A percentile compares a stretch with the other conserved stretches of the same genome.
Evolutionary conservation across 2,888 invertebrate genomes (phyloP).

Genomic region (Torymus auratus): DNA sequence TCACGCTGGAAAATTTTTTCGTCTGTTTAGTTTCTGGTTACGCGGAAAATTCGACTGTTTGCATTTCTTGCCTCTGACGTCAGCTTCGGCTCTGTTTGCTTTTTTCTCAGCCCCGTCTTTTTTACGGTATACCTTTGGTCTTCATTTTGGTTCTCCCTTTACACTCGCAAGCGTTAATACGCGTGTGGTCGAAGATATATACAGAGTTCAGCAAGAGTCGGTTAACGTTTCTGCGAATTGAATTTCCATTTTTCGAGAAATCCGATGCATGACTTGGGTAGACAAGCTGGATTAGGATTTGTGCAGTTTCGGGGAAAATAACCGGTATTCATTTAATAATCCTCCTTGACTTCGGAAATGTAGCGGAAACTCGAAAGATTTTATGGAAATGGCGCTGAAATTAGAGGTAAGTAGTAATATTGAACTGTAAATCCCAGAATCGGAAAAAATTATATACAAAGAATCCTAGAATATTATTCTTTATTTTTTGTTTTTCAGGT

Average conservation of each 20-base stretch:
- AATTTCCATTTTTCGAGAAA: conserved; percentile 6
- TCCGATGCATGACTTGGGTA: no score
- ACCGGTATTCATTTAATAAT: no score
- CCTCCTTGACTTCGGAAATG: no score
- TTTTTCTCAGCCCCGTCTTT: conserved; percentile 1
- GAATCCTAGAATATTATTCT: no score
- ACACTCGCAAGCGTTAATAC: not conserved
- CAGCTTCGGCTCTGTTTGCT: not conserved
- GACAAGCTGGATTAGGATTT: not conserved
- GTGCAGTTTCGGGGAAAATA: no score
- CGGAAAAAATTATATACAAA: no score
- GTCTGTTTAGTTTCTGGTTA: no score
- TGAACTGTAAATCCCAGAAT: no score
- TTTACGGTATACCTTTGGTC: not conserved
- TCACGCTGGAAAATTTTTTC: not conserved
- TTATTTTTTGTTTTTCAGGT: no score
- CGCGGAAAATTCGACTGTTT: not conserved
- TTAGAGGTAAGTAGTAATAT: no score
- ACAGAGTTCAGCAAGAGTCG: not conserved
- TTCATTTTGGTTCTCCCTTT: not conserved
- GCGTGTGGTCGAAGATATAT: not conserved
- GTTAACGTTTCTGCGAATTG: conserved; percentile 17
- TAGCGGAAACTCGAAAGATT: no score
- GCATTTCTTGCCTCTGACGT: not conserved
- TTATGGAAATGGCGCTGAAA: no score